These are phyloP conservation scores for Synergus laeviventris DNA, from an alignment of 2,888 invertebrate species.

Conservation along the genomic window DNA sequence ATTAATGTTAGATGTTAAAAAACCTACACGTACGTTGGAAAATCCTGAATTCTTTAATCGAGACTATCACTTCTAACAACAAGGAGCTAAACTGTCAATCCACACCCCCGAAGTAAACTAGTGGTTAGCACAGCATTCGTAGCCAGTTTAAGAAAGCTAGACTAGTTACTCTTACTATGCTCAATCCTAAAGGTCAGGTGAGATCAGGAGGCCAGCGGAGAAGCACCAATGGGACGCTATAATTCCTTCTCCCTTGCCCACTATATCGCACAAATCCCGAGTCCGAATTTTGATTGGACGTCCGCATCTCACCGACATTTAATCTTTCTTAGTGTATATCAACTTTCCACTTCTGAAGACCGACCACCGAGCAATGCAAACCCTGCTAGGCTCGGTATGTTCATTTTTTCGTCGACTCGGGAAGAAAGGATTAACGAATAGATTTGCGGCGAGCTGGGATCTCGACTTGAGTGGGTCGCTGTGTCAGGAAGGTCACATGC, in stretches of 20 bases:
- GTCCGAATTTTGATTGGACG: constrained; percentile 28
- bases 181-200: constrained; percentile 61
- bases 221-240: constrained; percentile 55
- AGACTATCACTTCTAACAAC: constrained; percentile 8
- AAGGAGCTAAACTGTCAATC: constrained; percentile 2
- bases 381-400: not conserved
- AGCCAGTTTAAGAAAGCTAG: constrained; percentile 51
- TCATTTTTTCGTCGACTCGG: constrained; percentile 8
- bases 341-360: constrained; percentile 16
- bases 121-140: constrained; percentile 22
- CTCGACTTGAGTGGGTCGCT: constrained; percentile 72
- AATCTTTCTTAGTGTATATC: not conserved
- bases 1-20: too few species aligned
- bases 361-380: not conserved
- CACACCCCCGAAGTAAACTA: constrained; percentile 6
- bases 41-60: too few species aligned
- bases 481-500: constrained; percentile 75
- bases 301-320: not conserved
- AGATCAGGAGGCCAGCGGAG: constrained; percentile 70
- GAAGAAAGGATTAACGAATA: constrained; percentile 35
- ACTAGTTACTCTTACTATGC: constrained; percentile 62
- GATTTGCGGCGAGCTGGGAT: constrained; percentile 49
- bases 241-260: constrained; percentile 28
- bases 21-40: too few species aligned
- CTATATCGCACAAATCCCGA: not conserved